Evolutionary conservation across 2,797 vertebrate genomes (phyloP), one percentile per base, ranked within the genome.

Genomic region (Chelonia mydas): DNA sequence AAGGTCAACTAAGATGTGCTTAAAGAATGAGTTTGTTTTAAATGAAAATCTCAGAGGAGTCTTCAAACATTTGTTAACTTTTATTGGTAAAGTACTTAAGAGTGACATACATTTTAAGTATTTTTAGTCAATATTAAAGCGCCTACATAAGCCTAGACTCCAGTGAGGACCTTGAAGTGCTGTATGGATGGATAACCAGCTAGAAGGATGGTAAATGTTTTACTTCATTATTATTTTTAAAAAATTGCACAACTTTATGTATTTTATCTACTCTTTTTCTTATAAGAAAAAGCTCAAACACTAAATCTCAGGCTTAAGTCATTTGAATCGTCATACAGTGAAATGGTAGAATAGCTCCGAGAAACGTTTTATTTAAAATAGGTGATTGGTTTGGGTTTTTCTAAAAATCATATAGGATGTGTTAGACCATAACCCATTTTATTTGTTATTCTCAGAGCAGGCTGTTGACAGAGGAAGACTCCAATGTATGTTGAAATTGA

Each of bases 221-320:
- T 45, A 4, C 83, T 4, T 83, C 90, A 15, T 11, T 77, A 16
- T 61, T 61, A 33, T 61, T 61, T 61, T 61, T 54, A 2, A 15
- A 31, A 61, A 61, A 1, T 2, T 61, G 50, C 33, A 33, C 4
- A 7, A 49, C 33, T 19, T 90, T 84, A 78, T 88, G 51, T 25
- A 68, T 90, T 95, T 91, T 96, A 11, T 49, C 41, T 95, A 19
- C 85, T 84, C 93, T 33, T 90, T 93, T 95, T 92, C 89, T 74
- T 54, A 49, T 82, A 77, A 93, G 5, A 72, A 1, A 79, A 2
- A 92, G 80, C 89, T 85, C 16, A 65, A 12, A 41, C 81, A 8
- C 49, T 91, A 85, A 90, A 89, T 90, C 95, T 96, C 61, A 17
- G 41, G 79, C 7, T 49, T 94, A 94, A 96, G 95, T 93, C 33